Conservation (phyloP, 2,113 vertebrate species). For the Corythornis madagascariensis region DNA sequence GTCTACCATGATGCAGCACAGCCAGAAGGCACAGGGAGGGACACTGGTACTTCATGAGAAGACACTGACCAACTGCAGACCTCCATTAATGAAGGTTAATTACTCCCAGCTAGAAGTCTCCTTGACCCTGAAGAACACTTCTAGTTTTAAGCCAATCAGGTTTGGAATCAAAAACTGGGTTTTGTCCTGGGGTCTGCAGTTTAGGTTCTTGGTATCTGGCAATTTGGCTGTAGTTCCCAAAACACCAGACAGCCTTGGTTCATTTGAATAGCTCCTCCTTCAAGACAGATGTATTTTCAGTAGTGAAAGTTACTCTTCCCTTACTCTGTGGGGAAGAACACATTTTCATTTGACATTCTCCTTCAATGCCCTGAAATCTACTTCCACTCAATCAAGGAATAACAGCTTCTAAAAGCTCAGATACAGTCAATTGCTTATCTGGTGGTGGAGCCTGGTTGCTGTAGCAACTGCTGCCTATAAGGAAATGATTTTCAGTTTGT, state of each 20-base stretch:
- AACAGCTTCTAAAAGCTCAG: background rate
- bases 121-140: background rate
- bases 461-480: background rate
- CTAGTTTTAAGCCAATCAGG: background rate
- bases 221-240: background rate
- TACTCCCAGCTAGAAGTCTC: background rate
- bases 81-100: background rate
- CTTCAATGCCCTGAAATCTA: background rate
- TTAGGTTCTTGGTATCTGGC: background rate
- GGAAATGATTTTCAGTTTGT: background rate
- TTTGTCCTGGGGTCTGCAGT: no score
- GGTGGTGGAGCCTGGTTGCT: background rate
- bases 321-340: background rate
- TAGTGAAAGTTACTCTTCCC: background rate
- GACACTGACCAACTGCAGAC: background rate
- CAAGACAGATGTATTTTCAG: background rate
- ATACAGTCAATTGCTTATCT: background rate
- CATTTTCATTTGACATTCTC: background rate
- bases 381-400: background rate
- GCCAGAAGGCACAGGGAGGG: background rate
- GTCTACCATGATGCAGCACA: background rate
- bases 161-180: background rate
- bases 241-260: background rate
- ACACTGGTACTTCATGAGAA: background rate
- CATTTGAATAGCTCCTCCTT: background rate